Conservation (phyloP, 2,113 vertebrate genomes). For the Alosa alosa region DNA sequence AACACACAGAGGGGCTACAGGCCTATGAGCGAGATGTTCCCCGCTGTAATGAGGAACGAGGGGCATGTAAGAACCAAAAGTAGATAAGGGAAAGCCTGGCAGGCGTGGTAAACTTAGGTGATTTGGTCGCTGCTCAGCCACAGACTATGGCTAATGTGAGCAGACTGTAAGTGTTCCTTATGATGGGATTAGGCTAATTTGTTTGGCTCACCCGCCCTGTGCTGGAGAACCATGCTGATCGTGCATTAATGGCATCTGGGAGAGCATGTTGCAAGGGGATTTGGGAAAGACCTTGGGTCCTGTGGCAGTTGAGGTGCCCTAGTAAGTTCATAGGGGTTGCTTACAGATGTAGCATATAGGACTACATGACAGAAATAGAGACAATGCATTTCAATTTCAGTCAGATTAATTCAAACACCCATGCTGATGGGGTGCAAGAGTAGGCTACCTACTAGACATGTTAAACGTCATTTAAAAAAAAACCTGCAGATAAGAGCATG, state of each 20-base stretch:
- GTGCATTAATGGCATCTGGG: slow-evolving; percentile 15
- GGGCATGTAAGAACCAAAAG: background rate
- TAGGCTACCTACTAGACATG: too few species aligned
- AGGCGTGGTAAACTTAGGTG: background rate
- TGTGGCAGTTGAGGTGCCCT: background rate
- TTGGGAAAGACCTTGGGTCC: background rate
- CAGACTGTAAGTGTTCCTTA: slow-evolving; percentile 37
- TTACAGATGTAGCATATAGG: background rate
- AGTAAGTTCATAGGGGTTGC: background rate
- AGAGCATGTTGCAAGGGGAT: background rate
- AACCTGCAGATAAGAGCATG: background rate
- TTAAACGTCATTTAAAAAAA: background rate
- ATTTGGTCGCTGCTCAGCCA: slow-evolving; percentile 23
- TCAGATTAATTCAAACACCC: background rate
- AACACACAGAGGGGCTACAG: background rate
- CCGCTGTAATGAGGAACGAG: background rate
- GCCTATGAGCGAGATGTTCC: background rate
- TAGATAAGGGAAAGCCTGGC: background rate
- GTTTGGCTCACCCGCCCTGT: slow-evolving; percentile 34
- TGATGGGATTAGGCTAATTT: slow-evolving; percentile 48
- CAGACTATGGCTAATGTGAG: slow-evolving; percentile 31
- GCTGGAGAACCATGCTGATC: slow-evolving; percentile 18
- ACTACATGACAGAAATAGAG: background rate
- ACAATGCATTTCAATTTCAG: background rate
- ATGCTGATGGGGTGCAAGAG: background rate